These are phyloP conservation scores for Lathamus discolor DNA, from an alignment of 2,113 vertebrate genomes.

Conservation along the genomic window DNA sequence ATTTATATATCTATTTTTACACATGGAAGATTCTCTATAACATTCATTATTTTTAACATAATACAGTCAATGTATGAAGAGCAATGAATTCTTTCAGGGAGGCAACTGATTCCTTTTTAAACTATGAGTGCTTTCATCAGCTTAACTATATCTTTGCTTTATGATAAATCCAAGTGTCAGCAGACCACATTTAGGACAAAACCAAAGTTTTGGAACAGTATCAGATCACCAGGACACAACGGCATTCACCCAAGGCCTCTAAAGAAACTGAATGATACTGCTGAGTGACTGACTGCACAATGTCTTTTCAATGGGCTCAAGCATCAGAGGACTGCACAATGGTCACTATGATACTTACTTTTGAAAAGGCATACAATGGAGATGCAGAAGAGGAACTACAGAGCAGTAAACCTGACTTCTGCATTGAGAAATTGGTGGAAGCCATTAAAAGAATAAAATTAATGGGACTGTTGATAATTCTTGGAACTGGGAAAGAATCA, in stretches of 20 bases:
- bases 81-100: background rate
- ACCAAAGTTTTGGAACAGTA: background rate
- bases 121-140: background rate
- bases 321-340: background rate
- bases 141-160: background rate
- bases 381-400: background rate
- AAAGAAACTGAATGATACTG: background rate
- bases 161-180: background rate
- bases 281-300: background rate
- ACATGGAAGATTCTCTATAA: background rate
- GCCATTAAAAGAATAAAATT: background rate
- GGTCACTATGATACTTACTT: background rate
- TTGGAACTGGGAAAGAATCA: background rate
- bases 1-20: background rate
- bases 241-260: background rate
- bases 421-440: background rate
- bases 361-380: background rate
- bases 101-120: background rate
- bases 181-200: background rate
- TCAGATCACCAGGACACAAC: background rate
- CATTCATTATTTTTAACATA: background rate
- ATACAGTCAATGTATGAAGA: background rate
- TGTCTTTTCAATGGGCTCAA: background rate
- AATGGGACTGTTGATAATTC: background rate
- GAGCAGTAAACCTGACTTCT: background rate